Conservation (phyloP, 2,888 invertebrate species). For the Beris chalybata region DNA sequence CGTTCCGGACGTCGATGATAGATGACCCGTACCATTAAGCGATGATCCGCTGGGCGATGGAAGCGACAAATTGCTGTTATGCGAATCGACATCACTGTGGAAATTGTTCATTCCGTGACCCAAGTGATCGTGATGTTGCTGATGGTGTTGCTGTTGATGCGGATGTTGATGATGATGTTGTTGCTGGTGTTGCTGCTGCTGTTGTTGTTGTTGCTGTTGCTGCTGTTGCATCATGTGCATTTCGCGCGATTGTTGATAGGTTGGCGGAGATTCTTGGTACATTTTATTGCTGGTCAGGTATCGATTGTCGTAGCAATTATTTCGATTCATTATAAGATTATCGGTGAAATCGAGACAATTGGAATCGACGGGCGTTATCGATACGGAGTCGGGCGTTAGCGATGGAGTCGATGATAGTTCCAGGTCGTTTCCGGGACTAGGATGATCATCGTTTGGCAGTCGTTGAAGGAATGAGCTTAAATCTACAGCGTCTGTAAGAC, state of each 20-base stretch:
- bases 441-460: conserved; percentile 62
- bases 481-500: conserved; percentile 78
- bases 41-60: conserved; percentile 80
- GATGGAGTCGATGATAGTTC: conserved; percentile 74
- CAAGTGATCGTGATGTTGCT: conserved; percentile 41
- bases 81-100: conserved; percentile 54
- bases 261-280: conserved; percentile 58
- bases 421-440: conserved; percentile 65
- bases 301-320: conserved; percentile 38
- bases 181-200: conserved; percentile 57
- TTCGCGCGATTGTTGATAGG: conserved; percentile 64
- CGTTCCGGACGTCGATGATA: conserved; percentile 59
- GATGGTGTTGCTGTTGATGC: conserved; percentile 42
- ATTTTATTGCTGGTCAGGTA: conserved; percentile 41
- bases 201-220: conserved; percentile 59
- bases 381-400: conserved; percentile 68
- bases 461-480: conserved; percentile 75
- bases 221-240: conserved; percentile 63
- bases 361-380: conserved; percentile 59
- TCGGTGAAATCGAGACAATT: conserved; percentile 74
- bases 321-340: conserved; percentile 64
- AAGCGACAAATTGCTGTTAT: conserved; percentile 73
- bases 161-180: conserved; percentile 45
- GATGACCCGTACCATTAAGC: conserved; percentile 64
- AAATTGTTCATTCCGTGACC: conserved; percentile 47